Evolutionary conservation across 2,113 vertebrate genomes (phyloP), one percentile per base, ranked within the genome.

Genomic region (Gambusia affinis): DNA sequence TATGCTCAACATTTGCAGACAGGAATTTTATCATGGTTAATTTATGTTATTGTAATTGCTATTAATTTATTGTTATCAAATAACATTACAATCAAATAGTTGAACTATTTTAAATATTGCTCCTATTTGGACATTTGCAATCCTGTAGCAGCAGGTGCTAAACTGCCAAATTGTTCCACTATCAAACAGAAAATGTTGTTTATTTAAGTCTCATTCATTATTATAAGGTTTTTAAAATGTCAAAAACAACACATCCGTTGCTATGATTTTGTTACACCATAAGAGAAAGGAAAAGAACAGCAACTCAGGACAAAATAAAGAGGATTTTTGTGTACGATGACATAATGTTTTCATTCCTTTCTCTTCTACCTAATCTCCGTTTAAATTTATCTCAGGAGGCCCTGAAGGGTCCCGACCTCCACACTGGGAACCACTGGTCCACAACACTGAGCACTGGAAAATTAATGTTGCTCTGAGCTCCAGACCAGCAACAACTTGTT

Each of bases 291-390:
- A 4, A 12, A 3, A 72, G 69, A 39, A 27, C 10, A 42, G 22
- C 65, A 70, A 63, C 31, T 63, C 31, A 29, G 28, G 33, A 67
- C 17, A 54, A 67, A 81, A 67, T 72, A 72, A 63, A 57, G 42
- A 42, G 8, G 39, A 37, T 57, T 81, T 33, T 61, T 68, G 15
- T 76, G 12, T 24, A 69, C 22, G 51, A 12, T 39, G 35, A 35
- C 8, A 69, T 35, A 35, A 31, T 60, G 63, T 47, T 39, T 37
- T 60, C 35, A 22, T 62, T 67, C 31, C 35, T 42, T 19, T 37
- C 54, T 24, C 2, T 62, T 31, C 62, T 22, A 51, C 73, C 51
- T 65, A 63, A 51, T 71, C 31, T 33, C 31, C 12, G 37, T 15
- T 63, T 3, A 7, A 63, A 54, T 57, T 51, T 66, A 70, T 61